Evolutionary conservation across 2,113 vertebrate species (phyloP), one percentile per base, ranked within the genome.

Genomic region (Lepus timidus): DNA sequence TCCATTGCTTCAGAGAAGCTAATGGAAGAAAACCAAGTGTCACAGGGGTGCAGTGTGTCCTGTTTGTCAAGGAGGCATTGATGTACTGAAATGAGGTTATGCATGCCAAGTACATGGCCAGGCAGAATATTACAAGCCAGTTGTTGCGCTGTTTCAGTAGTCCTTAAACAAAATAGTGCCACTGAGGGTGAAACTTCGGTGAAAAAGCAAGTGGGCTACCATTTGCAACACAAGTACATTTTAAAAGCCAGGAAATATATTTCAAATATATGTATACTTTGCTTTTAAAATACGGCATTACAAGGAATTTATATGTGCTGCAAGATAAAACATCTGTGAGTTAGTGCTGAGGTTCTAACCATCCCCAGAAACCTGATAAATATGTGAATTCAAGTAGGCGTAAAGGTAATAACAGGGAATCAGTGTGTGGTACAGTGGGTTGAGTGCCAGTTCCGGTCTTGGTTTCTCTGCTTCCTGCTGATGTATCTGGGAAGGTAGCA

Each of bases 241-340:
- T 89, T 73, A 68, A 93, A 74, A 96, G 51, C 49, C 16, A 44
- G n/a, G 36, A 79, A 88, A 65, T 81, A 61, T n/a, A 85, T 84
- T 55, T 1, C 39, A 84, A 74, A 19, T 61, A 84, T 20, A 10
- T 88, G 9, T 65, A 27, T 39, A 16, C 6, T 88, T 31, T 68
- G 11, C 70, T 44, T 81, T 96, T 94, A 93, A 84, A 93, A 79
- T 31, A 29, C 79, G 61, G 17, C 36, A 71, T 82, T 67, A 85
- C 76, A 88, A 67, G 20, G 78, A 83, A 76, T 27, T 22, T 74
- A 64, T 92, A 39, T 2, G 8, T 31, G 55, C 88, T 85, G 33
- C 13, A 90, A 91, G 65, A 64, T 68, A 62, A 65, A 90, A 84
- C 36, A 55, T 70, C 9, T 75, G 29, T 90, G 44, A 25, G 6